Evolutionary conservation across 2,888 invertebrate species (phyloP).

Genomic region (Acanthococcus lagerstroemiae): DNA sequence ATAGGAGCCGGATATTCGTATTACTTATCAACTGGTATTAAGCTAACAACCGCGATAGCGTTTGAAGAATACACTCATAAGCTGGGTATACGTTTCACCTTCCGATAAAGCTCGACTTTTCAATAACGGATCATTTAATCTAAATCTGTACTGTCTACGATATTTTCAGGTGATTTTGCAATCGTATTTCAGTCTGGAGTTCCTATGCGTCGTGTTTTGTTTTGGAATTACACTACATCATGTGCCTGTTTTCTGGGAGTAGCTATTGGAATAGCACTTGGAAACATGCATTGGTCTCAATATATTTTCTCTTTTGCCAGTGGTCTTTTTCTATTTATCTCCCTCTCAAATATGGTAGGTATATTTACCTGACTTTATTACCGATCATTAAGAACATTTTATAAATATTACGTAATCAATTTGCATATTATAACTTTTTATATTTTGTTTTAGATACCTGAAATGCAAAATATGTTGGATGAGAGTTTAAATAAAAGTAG

Average conservation of each 20-base stretch:
- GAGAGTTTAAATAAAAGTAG: slow-evolving; percentile 42
- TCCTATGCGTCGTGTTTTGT: slow-evolving; percentile 57
- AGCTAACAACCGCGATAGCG: slow-evolving; percentile 66
- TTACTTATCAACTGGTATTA: slow-evolving; percentile 61
- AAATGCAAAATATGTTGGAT: slow-evolving; percentile 44
- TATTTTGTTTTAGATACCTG: slow-evolving; percentile 41
- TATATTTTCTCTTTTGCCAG: slow-evolving; percentile 73
- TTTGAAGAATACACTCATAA: slow-evolving; percentile 75
- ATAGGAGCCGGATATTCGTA: slow-evolving; percentile 69
- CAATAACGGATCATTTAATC: too few relatives aligned
- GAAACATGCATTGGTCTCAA: slow-evolving; percentile 57
- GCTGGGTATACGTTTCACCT: too few relatives aligned
- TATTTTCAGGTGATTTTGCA: slow-evolving; percentile 58
- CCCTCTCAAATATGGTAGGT: slow-evolving; percentile 62
- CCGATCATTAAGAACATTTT: not conserved
- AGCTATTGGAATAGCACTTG: slow-evolving; percentile 61
- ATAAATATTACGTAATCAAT: not conserved
- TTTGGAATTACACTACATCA: slow-evolving; percentile 64
- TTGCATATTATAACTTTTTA: not conserved
- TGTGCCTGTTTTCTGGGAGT: slow-evolving; percentile 66
- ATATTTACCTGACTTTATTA: not conserved
- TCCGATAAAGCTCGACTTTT: too few relatives aligned
- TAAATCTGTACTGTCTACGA: too few relatives aligned
- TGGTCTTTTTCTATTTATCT: slow-evolving; percentile 71
- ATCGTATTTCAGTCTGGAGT: slow-evolving; percentile 67